These are phyloP conservation scores for Argyrosomus regius DNA, from an alignment of 2,797 vertebrate genomes.

Conservation along the genomic window DNA sequence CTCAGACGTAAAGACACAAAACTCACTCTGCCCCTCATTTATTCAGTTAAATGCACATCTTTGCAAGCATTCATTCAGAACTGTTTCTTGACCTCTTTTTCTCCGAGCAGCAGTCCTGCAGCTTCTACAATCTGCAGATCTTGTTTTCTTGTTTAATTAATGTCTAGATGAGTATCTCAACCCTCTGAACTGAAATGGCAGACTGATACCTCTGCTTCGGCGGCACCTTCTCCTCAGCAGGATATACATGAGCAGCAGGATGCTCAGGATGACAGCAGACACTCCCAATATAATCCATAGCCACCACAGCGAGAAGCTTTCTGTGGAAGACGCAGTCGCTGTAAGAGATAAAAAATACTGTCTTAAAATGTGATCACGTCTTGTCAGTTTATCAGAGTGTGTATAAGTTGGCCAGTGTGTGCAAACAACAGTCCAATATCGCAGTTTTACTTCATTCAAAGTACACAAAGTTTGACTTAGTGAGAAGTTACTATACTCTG, in stretches of 20 bases:
- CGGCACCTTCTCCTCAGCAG: conserved; percentile 17
- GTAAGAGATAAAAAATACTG: conserved; percentile 28
- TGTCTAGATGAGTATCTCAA: conserved; percentile 1
- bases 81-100: conserved; percentile 1
- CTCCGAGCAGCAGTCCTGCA: not conserved
- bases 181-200: not conserved
- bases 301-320: not conserved
- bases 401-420: not conserved
- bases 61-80: not conserved
- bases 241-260: conserved; percentile 47
- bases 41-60: conserved; percentile 9
- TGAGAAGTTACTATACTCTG: too few species aligned
- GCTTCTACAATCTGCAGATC: not conserved
- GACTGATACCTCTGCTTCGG: conserved; percentile 58
- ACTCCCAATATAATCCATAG: conserved; percentile 48
- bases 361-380: conserved; percentile 2
- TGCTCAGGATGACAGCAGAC: conserved; percentile 29
- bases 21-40: not conserved
- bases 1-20: not conserved
- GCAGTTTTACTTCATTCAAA: not conserved
- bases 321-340: not conserved
- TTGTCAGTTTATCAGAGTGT: not conserved
- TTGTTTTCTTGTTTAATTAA: not conserved
- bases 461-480: not conserved
- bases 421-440: not conserved